Percentiles rank a stretch among this genome's conserved stretches.
phyloP scores from a whole-genome alignment of 2,888 invertebrate species.

The Enchytraeus crypticus region DNA sequence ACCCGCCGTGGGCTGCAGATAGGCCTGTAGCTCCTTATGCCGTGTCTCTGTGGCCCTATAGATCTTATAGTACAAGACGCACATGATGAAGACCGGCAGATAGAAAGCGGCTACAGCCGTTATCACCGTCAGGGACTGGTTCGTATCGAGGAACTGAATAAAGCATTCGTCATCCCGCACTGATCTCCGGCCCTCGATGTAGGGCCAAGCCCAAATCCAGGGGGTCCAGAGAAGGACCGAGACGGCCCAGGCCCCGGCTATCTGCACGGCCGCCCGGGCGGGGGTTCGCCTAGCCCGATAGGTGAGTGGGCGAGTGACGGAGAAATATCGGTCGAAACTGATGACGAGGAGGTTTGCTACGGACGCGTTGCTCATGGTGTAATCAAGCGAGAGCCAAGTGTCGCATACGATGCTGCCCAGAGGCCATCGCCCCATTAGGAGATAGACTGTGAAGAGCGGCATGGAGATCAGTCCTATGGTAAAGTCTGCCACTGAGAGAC shows the following conservation, averaged over 20 bases:
- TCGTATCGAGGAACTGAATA: slow-evolving; percentile 90
- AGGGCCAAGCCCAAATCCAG: slow-evolving; percentile 98
- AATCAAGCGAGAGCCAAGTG: slow-evolving; percentile 94
- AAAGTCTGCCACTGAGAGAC: slow-evolving; percentile 92
- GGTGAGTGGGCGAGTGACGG: slow-evolving; percentile 86
- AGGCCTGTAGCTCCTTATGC: slow-evolving; percentile 57
- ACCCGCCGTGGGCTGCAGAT: not conserved
- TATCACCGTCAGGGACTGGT: slow-evolving; percentile 59
- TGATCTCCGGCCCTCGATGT: slow-evolving; percentile 71
- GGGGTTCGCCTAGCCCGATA: slow-evolving; percentile 92
- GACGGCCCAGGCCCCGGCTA: slow-evolving; percentile 87
- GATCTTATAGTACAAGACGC: slow-evolving; percentile 83
- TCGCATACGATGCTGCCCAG: slow-evolving; percentile 79
- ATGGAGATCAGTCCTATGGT: slow-evolving; percentile 92
- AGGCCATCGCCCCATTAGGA: slow-evolving; percentile 80
- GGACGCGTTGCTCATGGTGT: slow-evolving; percentile 94
- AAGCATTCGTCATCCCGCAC: slow-evolving; percentile 81
- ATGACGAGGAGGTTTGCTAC: slow-evolving; percentile 95
- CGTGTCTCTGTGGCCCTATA: slow-evolving; percentile 93
- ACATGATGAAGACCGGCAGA: slow-evolving; percentile 94
- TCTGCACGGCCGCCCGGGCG: slow-evolving; percentile 83
- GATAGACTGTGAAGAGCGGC: slow-evolving; percentile 91
- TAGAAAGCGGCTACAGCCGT: slow-evolving; percentile 96
- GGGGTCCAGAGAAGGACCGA: slow-evolving; percentile 92
- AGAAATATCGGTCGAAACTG: slow-evolving; percentile 85